Percentiles rank a stretch among this genome's conserved stretches.
phyloP scores from a whole-genome alignment of 2,797 vertebrate species.

The Phrynocephalus forsythii region DNA sequence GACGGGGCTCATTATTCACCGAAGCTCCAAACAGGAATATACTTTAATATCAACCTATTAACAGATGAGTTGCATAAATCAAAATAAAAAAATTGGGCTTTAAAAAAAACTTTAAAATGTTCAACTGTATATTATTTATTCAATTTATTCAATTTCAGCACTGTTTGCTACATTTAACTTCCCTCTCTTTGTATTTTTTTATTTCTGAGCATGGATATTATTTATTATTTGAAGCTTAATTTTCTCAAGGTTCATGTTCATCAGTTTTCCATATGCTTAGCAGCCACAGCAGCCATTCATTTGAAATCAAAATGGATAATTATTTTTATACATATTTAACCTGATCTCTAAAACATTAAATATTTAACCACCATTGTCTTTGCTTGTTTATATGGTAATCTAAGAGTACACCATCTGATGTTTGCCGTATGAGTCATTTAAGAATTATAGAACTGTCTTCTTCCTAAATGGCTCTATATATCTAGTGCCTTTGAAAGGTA shows the following conservation, averaged over 20 bases:
- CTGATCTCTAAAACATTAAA: conserved; percentile 22
- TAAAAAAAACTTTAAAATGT: not conserved
- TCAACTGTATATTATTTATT: not conserved
- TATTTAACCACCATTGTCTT: conserved; percentile 9
- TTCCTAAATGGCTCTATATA: not conserved
- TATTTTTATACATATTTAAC: conserved; percentile 10
- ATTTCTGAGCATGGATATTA: not conserved
- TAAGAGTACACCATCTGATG: not conserved
- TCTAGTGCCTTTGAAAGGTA: not conserved
- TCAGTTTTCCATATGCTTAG: not conserved
- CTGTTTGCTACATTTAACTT: not conserved
- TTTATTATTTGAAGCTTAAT: not conserved
- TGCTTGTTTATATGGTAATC: conserved; percentile 6
- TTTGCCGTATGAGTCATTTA: conserved; percentile 8
- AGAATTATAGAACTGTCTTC: not conserved
- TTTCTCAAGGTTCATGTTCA: not conserved
- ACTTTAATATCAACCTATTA: not conserved
- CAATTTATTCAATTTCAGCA: not conserved
- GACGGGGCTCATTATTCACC: not conserved
- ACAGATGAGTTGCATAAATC: not conserved
- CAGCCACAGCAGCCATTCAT: not conserved
- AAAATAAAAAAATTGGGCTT: not conserved
- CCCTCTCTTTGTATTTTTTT: not conserved
- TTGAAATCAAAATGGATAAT: conserved; percentile 4
- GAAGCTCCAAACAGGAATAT: not conserved